Conservation (phyloP, 2,113 vertebrate genomes). For the Echinops telfairi region DNA sequence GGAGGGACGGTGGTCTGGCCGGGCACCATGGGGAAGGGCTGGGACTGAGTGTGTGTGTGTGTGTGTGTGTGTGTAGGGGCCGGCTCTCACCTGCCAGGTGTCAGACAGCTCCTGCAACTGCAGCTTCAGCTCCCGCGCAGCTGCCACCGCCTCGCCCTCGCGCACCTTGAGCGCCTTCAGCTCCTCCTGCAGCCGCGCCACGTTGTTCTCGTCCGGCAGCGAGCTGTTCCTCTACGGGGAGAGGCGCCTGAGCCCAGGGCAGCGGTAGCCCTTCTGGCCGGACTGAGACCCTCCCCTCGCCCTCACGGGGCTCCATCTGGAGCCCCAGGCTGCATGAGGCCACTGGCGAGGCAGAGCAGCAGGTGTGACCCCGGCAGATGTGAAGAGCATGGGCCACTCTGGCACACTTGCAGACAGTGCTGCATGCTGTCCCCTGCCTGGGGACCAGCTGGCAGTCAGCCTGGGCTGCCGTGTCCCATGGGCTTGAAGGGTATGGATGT, state of each 20-base stretch:
- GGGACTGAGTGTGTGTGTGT: neutral
- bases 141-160: conserved; percentile 91
- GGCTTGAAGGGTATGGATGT: neutral
- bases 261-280: neutral
- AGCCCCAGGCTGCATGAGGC: neutral
- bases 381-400: neutral
- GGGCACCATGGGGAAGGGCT: neutral
- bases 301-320: neutral
- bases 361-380: too few relatives aligned
- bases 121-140: conserved; percentile 92
- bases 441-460: neutral
- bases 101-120: conserved; percentile 94
- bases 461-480: neutral
- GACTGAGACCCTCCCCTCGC: fast-evolving
- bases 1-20: neutral
- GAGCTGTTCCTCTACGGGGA: conserved; percentile 90
- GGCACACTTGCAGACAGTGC: neutral
- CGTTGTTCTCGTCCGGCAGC: conserved; percentile 94
- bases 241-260: neutral
- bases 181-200: conserved; percentile 94
- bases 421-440: neutral
- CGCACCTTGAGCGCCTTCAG: conserved; percentile 93
- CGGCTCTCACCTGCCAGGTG: conserved; percentile 93
- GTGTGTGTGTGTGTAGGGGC: neutral
- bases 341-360: too few relatives aligned